These are phyloP conservation scores for Lophotriccus pileatus DNA, from an alignment of 2,797 vertebrate genomes.

Conservation along the genomic window DNA sequence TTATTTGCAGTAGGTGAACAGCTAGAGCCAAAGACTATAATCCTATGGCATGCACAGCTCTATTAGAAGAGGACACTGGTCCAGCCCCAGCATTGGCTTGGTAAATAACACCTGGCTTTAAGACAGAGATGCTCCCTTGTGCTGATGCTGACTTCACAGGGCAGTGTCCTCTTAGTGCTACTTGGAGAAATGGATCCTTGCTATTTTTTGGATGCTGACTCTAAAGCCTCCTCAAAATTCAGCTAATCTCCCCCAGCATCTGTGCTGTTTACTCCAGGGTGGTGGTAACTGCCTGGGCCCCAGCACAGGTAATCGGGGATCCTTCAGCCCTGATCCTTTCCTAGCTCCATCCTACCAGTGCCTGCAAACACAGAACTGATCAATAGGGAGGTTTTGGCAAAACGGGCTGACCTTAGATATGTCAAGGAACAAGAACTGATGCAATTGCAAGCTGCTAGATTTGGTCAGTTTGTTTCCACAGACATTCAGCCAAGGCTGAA, in stretches of 20 bases:
- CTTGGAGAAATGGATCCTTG: neutral
- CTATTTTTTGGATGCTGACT: neutral
- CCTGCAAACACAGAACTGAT: neutral
- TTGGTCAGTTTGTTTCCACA: neutral
- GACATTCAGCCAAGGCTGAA: neutral
- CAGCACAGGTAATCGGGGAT: neutral
- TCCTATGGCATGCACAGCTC: neutral
- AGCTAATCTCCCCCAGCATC: neutral
- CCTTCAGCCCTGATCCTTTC: neutral
- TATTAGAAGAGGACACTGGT: neutral
- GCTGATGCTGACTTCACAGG: neutral
- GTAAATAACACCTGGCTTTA: neutral
- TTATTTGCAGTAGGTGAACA: neutral
- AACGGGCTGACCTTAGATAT: neutral
- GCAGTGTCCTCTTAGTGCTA: neutral
- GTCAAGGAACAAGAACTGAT: neutral
- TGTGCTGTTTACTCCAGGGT: rapidly evolving
- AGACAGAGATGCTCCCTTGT: neutral
- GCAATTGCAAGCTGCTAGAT: neutral
- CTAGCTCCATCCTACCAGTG: neutral
- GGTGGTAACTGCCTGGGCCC: neutral
- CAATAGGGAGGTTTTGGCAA: rapidly evolving
- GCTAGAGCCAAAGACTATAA: neutral
- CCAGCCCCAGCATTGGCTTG: neutral
- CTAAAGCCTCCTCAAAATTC: neutral